phyloP scores from a whole-genome alignment of 2,888 invertebrate genomes.

The Eupithecia inturbata region DNA sequence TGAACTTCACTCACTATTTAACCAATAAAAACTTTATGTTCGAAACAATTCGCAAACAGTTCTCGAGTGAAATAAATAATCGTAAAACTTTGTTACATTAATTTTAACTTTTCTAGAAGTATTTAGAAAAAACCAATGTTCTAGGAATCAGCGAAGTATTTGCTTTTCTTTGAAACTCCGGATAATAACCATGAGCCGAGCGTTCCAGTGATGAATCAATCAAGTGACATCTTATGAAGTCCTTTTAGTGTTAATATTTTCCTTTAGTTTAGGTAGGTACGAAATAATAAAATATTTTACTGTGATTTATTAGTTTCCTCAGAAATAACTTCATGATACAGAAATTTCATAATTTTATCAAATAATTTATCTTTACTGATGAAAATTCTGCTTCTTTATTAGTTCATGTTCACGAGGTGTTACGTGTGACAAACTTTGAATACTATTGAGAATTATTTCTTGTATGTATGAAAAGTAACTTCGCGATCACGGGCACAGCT shows the following conservation, averaged over 20 bases:
- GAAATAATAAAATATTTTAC: background rate
- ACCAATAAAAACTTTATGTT: slow-evolving; percentile 26
- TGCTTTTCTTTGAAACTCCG: background rate
- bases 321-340: background rate
- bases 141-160: background rate
- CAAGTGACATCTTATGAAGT: background rate
- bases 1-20: slow-evolving; percentile 27
- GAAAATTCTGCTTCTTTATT: background rate
- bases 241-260: background rate
- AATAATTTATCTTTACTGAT: background rate
- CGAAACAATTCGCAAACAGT: slow-evolving; percentile 24
- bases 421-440: background rate
- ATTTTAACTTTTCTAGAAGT: background rate
- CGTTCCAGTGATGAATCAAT: background rate
- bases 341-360: background rate
- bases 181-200: background rate
- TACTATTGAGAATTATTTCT: background rate
- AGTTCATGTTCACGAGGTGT: background rate
- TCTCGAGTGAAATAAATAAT: slow-evolving; percentile 21
- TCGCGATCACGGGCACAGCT: background rate
- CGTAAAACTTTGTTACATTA: slow-evolving; percentile 15
- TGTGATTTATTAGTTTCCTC: background rate
- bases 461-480: background rate
- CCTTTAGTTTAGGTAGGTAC: background rate
- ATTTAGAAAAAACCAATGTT: background rate